These are phyloP conservation scores for Trichonephila clavata DNA, from an alignment of 1,140 invertebrate genomes.

Conservation along the genomic window DNA sequence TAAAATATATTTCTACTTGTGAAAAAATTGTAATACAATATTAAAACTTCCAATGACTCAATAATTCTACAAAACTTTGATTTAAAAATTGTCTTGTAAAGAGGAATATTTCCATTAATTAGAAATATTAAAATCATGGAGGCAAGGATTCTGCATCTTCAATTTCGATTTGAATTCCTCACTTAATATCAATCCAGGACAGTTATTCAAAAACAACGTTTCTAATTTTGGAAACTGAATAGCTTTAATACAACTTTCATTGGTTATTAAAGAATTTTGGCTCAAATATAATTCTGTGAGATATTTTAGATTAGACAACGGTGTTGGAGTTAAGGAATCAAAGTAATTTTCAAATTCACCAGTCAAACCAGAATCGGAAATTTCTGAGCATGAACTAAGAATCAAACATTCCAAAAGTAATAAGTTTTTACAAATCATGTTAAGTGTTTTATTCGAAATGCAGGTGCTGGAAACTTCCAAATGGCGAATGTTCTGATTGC, in stretches of 20 bases:
- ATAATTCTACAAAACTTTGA: no score
- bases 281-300: not conserved
- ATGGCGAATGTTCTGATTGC: not conserved
- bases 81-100: no score
- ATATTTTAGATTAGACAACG: not conserved
- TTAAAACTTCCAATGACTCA: no score
- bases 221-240: not conserved
- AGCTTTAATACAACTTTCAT: not conserved
- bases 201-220: not conserved
- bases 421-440: not conserved
- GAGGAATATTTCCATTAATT: no score
- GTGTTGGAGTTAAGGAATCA: not conserved
- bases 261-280: not conserved
- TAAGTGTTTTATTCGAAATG: not conserved
- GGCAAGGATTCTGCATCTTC: not conserved
- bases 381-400: not conserved
- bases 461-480: not conserved
- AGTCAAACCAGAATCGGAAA: not conserved
- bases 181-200: no score
- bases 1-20: no score
- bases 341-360: not conserved
- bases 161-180: not conserved
- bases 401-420: not conserved
- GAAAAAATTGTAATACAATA: no score
- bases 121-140: not conserved